Evolutionary conservation across 2,888 invertebrate species (phyloP).

Genomic region (Acronicta alni): DNA sequence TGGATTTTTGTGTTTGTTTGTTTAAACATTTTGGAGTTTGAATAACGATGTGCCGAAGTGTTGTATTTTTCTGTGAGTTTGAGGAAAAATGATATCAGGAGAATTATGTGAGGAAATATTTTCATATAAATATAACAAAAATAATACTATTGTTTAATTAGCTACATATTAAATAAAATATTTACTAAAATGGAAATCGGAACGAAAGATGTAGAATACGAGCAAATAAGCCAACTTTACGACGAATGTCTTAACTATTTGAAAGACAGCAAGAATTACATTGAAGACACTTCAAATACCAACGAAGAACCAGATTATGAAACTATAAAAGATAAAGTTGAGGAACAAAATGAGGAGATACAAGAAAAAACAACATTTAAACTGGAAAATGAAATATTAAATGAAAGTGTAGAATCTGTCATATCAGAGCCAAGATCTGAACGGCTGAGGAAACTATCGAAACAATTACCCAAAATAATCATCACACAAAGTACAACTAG

Average conservation of each 20-base stretch:
- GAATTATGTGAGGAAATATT: background rate
- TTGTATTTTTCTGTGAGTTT: too few relatives aligned
- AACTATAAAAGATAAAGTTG: slow-evolving; percentile 59
- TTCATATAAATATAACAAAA: background rate
- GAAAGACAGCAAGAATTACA: slow-evolving; percentile 43
- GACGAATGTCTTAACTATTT: slow-evolving; percentile 82
- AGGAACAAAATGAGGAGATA: slow-evolving; percentile 46
- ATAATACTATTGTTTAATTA: background rate
- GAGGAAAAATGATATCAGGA: background rate
- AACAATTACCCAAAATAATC: slow-evolving; percentile 81
- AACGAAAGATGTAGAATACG: slow-evolving; percentile 65
- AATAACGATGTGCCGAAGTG: too few relatives aligned
- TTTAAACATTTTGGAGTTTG: too few relatives aligned
- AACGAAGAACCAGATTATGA: slow-evolving; percentile 68
- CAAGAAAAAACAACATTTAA: slow-evolving; percentile 62
- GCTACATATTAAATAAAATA: too few relatives aligned
- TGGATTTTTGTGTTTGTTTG: background rate
- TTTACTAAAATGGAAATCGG: slow-evolving; percentile 59
- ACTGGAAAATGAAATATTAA: slow-evolving; percentile 73
- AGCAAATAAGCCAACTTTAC: slow-evolving; percentile 77
- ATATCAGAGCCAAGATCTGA: slow-evolving; percentile 72
- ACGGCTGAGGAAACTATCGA: slow-evolving; percentile 76
- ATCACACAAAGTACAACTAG: slow-evolving; percentile 81
- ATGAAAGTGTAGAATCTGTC: slow-evolving; percentile 68
- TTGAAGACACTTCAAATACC: slow-evolving; percentile 16